Conservation (phyloP, 2,888 invertebrate genomes). For the Heliconius ismenius region DNA sequence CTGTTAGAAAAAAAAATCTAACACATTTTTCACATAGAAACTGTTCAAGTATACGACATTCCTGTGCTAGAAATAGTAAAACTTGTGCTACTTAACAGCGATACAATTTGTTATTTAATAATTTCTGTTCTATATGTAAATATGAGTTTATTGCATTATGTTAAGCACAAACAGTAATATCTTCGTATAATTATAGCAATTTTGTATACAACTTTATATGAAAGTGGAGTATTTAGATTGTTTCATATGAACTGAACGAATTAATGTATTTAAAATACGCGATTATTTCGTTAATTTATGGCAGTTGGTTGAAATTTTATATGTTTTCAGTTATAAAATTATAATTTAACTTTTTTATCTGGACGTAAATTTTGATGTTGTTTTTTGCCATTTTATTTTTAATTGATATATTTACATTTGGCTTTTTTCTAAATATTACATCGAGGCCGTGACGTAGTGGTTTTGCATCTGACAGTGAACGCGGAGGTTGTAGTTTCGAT, state of each 20-base stretch:
- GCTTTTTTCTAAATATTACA: too few species aligned
- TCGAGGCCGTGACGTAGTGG: too few species aligned
- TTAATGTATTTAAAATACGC: background rate
- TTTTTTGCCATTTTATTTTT: too few species aligned
- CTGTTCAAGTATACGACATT: background rate
- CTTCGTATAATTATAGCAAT: background rate
- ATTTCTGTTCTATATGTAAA: background rate
- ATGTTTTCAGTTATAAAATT: background rate
- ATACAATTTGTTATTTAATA: background rate
- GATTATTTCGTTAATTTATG: background rate
- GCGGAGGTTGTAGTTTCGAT: too few species aligned
- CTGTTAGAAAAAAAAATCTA: background rate
- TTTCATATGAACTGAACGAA: background rate
- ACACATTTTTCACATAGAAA: background rate
- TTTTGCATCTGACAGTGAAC: too few species aligned
- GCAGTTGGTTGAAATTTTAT: background rate
- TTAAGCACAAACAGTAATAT: background rate
- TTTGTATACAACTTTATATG: constrained; percentile 13
- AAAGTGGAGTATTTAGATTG: background rate
- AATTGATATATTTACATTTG: too few species aligned
- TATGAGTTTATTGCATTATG: background rate
- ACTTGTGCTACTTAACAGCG: background rate
- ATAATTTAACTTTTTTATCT: background rate
- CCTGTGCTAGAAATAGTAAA: constrained; percentile 2
- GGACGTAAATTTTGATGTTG: background rate